Evolutionary conservation across 1,140 invertebrate genomes (phyloP).

Genomic region (Eumeta japonica): DNA sequence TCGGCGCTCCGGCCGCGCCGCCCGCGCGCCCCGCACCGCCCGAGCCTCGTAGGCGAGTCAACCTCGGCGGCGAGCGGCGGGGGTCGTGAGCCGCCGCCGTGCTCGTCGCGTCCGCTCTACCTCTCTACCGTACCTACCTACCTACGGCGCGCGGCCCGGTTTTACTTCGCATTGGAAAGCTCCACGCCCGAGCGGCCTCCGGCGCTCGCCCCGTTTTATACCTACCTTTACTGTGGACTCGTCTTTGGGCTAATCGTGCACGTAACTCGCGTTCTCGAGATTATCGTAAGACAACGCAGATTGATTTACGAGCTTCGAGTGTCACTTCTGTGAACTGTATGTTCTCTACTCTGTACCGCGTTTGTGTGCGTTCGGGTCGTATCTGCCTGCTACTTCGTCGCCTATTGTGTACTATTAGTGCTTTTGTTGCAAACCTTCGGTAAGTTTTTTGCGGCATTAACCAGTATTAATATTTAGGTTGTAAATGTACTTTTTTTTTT

Average conservation of each 20-base stretch:
- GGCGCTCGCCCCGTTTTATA: background rate
- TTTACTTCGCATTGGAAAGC: constrained; percentile 31
- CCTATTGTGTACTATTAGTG: no score
- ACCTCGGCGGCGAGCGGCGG: constrained; percentile 43
- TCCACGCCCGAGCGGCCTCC: constrained; percentile 25
- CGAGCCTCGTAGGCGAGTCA: constrained; percentile 18
- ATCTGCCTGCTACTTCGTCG: no score
- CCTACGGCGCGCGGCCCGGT: constrained; percentile 24
- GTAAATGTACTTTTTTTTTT: no score
- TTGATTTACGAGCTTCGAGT: constrained; percentile 32
- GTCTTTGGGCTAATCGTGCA: constrained; percentile 26
- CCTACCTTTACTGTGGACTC: constrained; percentile 21
- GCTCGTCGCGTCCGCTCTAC: constrained; percentile 19
- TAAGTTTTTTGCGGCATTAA: no score
- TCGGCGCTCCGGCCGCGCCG: constrained; percentile 13
- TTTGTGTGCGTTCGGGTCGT: constrained; percentile 7
- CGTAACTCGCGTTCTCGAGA: no score
- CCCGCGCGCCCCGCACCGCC: constrained; percentile 16
- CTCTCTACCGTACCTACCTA: constrained; percentile 22
- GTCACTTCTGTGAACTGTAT: constrained; percentile 35
- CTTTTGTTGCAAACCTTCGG: no score
- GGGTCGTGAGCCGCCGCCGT: constrained; percentile 36
- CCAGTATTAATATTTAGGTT: no score
- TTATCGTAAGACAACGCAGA: constrained; percentile 25
- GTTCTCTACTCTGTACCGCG: constrained; percentile 16